Conservation (phyloP, 2,888 invertebrate genomes). For the Andrena marginata region DNA sequence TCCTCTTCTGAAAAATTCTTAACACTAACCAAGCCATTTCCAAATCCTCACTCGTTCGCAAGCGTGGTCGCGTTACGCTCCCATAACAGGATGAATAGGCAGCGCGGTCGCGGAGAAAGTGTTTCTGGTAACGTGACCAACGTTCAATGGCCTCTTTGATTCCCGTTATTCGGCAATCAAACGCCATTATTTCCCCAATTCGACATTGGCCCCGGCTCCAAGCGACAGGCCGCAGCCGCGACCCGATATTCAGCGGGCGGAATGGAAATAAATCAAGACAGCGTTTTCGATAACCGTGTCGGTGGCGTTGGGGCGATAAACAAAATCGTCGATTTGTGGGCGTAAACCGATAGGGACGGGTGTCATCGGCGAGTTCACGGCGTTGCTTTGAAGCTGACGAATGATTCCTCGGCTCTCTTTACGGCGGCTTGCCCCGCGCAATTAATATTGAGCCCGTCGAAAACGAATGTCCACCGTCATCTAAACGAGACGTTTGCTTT, state of each 20-base stretch:
- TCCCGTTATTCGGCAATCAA: constrained; percentile 30
- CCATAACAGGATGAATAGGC: constrained; percentile 1
- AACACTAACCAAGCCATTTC: background rate
- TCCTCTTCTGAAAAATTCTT: no score
- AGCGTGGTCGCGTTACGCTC: background rate
- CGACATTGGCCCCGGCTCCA: constrained; percentile 5
- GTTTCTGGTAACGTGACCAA: background rate
- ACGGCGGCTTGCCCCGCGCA: constrained; percentile 39
- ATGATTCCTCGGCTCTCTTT: constrained; percentile 47
- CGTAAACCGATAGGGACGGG: background rate
- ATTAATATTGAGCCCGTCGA: constrained; percentile 53
- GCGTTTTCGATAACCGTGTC: constrained; percentile 36
- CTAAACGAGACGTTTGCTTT: constrained; percentile 27
- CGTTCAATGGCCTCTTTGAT: constrained; percentile 12
- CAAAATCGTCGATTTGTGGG: constrained; percentile 21
- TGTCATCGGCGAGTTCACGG: background rate
- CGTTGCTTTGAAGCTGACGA: constrained; percentile 24
- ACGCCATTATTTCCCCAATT: constrained; percentile 28
- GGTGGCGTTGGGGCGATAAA: constrained; percentile 15
- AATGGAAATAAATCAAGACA: constrained; percentile 56
- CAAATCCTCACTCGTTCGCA: background rate
- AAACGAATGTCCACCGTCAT: constrained; percentile 33
- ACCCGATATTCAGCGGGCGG: background rate
- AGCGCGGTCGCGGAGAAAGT: background rate
- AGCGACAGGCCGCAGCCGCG: background rate